Evolutionary conservation across 1,140 invertebrate species (phyloP).

Genomic region (Penaeus vannamei): DNA sequence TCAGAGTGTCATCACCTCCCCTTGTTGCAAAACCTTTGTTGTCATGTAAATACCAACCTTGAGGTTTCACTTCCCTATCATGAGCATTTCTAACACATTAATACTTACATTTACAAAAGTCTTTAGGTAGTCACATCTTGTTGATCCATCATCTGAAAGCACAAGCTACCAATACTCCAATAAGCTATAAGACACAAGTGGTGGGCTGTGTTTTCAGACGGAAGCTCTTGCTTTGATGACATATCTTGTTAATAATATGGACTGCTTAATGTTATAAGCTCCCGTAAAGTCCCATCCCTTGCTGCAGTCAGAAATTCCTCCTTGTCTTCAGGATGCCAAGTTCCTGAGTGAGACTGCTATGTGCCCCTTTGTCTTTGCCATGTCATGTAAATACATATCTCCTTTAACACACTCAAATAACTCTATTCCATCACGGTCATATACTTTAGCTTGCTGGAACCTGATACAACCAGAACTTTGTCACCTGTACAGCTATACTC

Average conservation of each 20-base stretch:
- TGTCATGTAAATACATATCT: constrained; percentile 96
- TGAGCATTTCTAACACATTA: constrained; percentile 87
- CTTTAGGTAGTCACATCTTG: constrained; percentile 94
- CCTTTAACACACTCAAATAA: constrained; percentile 93
- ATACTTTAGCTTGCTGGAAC: constrained; percentile 89
- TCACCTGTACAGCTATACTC: constrained; percentile 96
- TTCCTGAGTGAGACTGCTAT: constrained; percentile 91
- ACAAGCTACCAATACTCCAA: constrained; percentile 90
- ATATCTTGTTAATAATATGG: constrained; percentile 81
- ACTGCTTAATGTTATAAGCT: too few species aligned
- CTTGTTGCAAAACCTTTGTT: constrained; percentile 85
- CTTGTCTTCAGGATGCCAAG: constrained; percentile 92
- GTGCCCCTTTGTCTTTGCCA: constrained; percentile 96
- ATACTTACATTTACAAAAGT: constrained; percentile 80
- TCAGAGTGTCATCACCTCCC: constrained; percentile 93
- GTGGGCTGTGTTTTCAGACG: constrained; percentile 90
- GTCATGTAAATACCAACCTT: constrained; percentile 87
- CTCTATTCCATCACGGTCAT: constrained; percentile 97
- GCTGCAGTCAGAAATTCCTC: constrained; percentile 96
- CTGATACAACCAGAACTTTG: constrained; percentile 93
- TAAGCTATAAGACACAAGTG: constrained; percentile 85
- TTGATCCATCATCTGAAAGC: constrained; percentile 96
- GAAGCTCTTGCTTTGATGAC: constrained; percentile 92
- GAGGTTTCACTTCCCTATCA: constrained; percentile 85
- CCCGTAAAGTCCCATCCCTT: constrained; percentile 88